Evolutionary conservation across 2,113 vertebrate species (phyloP), one percentile per base, ranked within the genome.

Genomic region (Pionites leucogaster): DNA sequence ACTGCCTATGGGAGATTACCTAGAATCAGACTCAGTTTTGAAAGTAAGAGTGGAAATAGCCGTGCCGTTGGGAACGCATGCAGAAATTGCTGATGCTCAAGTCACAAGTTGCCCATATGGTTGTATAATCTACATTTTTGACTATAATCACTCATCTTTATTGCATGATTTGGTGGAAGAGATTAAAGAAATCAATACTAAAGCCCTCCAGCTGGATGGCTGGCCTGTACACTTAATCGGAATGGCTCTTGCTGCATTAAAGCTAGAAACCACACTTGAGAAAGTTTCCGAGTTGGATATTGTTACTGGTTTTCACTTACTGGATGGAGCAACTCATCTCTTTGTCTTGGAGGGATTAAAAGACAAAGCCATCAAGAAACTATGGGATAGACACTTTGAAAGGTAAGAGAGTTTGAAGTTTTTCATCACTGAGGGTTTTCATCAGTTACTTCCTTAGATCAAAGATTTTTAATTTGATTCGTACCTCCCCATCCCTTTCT

Each of bases 261-360:
- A 59, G 41, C 90, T 98, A 72, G 92, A 92, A 44, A 82, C 92
- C 23, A 94, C 94, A 33, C 77, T 95, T 23, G 93, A 94, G 70
- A 93, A 96, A 10, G 95, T 86, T 88, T 91, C 65, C 6, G 68
- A 96, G 49, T 86, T 98, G 85, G 98, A 99, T 75, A 75, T 98
- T 76, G 93, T 99, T 83, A 98, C 98, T 4, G 99, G 99, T 62
- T 98, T 99, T 96, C 98, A 99, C 35, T 65, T 99, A 75, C 37
- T 98, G 76, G 98, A 99, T 46, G 98, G 98, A 59, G 86, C 37
- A 87, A 82, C 89, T 29, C 98, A 99, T 95, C 95, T 99, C 57
- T 97, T 99, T 77, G 78, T 99, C 67, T 95, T 99, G 50, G 99
- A 99, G 95, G 99, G 99, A 64, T 87, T 99, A 85, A 98, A 97